Evolutionary conservation across 2,113 vertebrate genomes (phyloP).

Genomic region (Potamarius usumacintae): DNA sequence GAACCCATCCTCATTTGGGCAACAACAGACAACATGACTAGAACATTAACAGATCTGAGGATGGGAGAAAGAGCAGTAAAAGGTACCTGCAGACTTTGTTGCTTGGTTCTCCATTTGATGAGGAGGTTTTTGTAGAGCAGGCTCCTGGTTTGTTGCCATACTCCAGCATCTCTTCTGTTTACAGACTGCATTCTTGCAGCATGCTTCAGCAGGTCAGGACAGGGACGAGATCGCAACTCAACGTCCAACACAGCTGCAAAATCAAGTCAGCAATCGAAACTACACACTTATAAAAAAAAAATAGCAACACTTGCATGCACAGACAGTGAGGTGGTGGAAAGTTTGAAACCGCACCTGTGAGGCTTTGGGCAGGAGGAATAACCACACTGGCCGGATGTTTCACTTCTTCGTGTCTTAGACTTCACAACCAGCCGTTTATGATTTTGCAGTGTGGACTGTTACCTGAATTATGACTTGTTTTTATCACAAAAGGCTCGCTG

Average conservation of each 20-base stretch:
- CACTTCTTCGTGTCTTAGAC: not conserved
- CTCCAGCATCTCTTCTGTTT: slow-evolving; percentile 68
- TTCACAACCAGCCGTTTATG: not conserved
- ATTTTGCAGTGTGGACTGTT: not conserved
- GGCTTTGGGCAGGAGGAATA: not conserved
- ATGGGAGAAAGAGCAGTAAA: not conserved
- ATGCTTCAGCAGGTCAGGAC: slow-evolving; percentile 64
- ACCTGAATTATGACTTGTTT: not conserved
- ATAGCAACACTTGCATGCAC: not conserved
- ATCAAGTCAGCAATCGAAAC: not conserved
- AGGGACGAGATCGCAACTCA: slow-evolving; percentile 54
- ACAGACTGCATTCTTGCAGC: slow-evolving; percentile 64
- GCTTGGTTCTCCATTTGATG: slow-evolving; percentile 84
- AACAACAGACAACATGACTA: no score
- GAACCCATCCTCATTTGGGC: no score
- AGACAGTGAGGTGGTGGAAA: not conserved
- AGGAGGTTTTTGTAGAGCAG: slow-evolving; percentile 87
- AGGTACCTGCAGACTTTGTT: slow-evolving; percentile 80
- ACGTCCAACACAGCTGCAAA: slow-evolving; percentile 65
- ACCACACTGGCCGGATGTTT: not conserved
- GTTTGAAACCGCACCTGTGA: not conserved
- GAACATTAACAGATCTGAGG: not conserved
- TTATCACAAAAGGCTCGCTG: not conserved
- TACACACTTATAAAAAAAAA: not conserved
- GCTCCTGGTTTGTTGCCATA: slow-evolving; percentile 77